Evolutionary conservation across 2,113 vertebrate species (phyloP).

Genomic region (Corythornis vintsioides): DNA sequence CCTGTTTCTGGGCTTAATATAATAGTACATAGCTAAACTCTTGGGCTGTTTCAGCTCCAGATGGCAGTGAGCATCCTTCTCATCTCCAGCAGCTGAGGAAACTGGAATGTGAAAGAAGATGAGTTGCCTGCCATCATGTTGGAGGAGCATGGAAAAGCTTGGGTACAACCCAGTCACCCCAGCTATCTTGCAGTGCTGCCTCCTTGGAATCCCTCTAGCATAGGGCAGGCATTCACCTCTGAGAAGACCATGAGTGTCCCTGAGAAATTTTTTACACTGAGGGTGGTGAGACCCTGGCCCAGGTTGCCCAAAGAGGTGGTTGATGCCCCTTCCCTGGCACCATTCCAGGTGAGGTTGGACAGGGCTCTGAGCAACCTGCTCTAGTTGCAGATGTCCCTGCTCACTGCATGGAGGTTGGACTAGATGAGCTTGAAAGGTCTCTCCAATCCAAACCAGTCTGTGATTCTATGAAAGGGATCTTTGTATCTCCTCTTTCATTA

Average conservation of each 20-base stretch:
- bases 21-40: not conserved
- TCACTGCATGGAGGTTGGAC: not conserved
- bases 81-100: not conserved
- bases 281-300: not conserved
- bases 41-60: not conserved
- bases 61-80: not conserved
- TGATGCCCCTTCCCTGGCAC: no score
- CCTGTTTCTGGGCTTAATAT: not conserved
- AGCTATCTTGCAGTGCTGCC: not conserved
- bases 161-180: not conserved
- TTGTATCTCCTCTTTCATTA: not conserved
- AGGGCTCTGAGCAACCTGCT: no score
- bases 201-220: not conserved
- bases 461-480: not conserved
- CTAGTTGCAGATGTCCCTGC: not conserved
- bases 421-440: rapidly evolving
- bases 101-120: not conserved
- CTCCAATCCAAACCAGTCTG: not conserved
- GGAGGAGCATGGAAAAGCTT: not conserved
- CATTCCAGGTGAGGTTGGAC: no score
- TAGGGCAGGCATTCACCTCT: not conserved
- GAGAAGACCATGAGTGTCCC: not conserved
- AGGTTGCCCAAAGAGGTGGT: no score
- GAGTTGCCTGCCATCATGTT: not conserved
- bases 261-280: not conserved